Conservation (phyloP, 1,140 invertebrate species). For the Drosophila nasuta region DNA sequence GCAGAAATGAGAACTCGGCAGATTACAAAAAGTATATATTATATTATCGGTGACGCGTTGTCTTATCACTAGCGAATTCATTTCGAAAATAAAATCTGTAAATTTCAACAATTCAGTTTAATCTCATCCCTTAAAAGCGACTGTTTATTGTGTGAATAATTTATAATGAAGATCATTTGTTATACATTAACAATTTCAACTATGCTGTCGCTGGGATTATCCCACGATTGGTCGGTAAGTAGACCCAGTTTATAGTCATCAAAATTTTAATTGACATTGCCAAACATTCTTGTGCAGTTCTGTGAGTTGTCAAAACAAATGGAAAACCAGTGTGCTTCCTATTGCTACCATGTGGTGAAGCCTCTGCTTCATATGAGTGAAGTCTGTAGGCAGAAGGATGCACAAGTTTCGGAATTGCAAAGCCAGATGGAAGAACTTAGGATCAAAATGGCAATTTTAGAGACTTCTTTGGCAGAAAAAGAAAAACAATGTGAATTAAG, state of each 20-base stretch:
- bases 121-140: not conserved
- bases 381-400: not conserved
- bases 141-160: not conserved
- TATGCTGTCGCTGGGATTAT: not conserved
- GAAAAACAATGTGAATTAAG: not conserved
- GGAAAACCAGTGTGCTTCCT: not conserved
- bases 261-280: not conserved
- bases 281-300: not conserved
- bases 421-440: not conserved
- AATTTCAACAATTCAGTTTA: not conserved
- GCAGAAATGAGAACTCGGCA: not conserved
- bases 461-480: not conserved
- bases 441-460: not conserved
- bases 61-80: not conserved
- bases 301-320: not conserved
- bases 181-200: not conserved
- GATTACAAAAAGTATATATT: not conserved
- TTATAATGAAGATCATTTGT: not conserved
- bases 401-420: not conserved
- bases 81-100: not conserved
- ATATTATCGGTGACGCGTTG: not conserved
- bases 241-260: not conserved
- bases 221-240: not conserved
- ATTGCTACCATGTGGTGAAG: constrained; percentile 1
- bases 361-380: not conserved